Percentiles rank a stretch among this genome's conserved stretches.
These are phyloP conservation scores for Percopsis omiscomaycus DNA, from an alignment of 2,797 vertebrate genomes.

Conservation along the genomic window DNA sequence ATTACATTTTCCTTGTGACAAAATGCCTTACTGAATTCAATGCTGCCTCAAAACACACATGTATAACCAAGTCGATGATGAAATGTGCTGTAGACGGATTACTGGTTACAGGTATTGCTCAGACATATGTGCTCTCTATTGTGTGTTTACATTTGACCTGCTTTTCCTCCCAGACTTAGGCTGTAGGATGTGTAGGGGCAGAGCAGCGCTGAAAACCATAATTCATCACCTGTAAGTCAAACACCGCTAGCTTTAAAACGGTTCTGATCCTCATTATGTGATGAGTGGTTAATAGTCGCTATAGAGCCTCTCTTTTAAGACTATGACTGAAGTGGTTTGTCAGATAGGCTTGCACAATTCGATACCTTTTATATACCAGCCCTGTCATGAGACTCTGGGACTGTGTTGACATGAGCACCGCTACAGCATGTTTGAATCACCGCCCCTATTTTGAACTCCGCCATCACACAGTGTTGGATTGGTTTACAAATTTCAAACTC, in stretches of 20 bases:
- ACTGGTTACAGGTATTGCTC: slow-evolving; percentile 75
- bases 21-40: slow-evolving; percentile 50
- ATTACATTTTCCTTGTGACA: slow-evolving; percentile 61
- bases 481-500: no score
- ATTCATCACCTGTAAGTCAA: slow-evolving; percentile 90
- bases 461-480: no score
- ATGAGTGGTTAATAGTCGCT: not conserved
- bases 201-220: slow-evolving; percentile 88
- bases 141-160: slow-evolving; percentile 87
- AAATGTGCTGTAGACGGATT: slow-evolving; percentile 37
- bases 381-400: no score
- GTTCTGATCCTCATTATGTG: slow-evolving; percentile 80
- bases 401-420: no score
- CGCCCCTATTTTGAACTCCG: no score
- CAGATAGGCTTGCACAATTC: not conserved
- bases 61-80: slow-evolving; percentile 32
- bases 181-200: slow-evolving; percentile 89
- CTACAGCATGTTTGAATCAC: no score
- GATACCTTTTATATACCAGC: not conserved
- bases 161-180: slow-evolving; percentile 91
- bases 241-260: slow-evolving; percentile 78
- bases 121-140: slow-evolving; percentile 76
- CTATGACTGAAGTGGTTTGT: not conserved
- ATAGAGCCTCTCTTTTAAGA: slow-evolving; percentile 2
- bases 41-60: not conserved